Evolutionary conservation across 2,888 invertebrate genomes (phyloP).

Genomic region (Chrysina gloriosa): DNA sequence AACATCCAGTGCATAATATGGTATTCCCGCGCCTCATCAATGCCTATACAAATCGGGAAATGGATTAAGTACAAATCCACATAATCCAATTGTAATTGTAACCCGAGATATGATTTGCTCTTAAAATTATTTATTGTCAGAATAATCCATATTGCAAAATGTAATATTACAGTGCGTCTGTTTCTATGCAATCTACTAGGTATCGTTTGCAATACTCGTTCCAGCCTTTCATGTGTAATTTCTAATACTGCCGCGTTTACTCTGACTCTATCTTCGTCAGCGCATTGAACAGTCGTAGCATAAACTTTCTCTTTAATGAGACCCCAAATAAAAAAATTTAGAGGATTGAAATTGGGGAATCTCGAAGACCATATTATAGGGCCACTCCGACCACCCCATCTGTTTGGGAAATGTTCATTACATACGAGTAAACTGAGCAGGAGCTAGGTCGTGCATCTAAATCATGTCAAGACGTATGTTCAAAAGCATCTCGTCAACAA

Average conservation of each 20-base stretch:
- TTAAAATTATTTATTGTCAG: too few species aligned
- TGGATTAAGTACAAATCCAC: conserved; percentile 85
- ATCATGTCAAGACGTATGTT: neutral
- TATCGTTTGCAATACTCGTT: conserved; percentile 10
- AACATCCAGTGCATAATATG: conserved; percentile 9
- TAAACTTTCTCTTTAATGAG: too few species aligned
- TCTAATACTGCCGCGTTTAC: conserved; percentile 1
- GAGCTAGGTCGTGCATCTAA: neutral
- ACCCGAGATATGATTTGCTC: too few species aligned
- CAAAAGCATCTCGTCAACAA: neutral
- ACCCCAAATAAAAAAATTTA: too few species aligned
- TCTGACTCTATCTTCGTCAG: conserved; percentile 3
- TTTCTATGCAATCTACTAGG: conserved; percentile 1
- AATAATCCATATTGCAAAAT: too few species aligned
- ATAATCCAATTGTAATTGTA: conserved; percentile 76
- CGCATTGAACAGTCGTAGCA: neutral
- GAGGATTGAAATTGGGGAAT: too few species aligned
- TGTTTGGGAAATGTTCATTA: too few species aligned
- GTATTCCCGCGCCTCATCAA: conserved; percentile 65
- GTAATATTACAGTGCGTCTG: neutral
- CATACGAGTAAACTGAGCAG: neutral
- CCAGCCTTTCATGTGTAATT: conserved; percentile 1
- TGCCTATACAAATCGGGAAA: conserved; percentile 74
- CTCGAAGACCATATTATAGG: neutral
- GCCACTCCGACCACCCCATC: neutral